Evolutionary conservation across 2,113 vertebrate species (phyloP), one percentile per base, ranked within the genome.

Genomic region (Neolamprologus fasciatus): DNA sequence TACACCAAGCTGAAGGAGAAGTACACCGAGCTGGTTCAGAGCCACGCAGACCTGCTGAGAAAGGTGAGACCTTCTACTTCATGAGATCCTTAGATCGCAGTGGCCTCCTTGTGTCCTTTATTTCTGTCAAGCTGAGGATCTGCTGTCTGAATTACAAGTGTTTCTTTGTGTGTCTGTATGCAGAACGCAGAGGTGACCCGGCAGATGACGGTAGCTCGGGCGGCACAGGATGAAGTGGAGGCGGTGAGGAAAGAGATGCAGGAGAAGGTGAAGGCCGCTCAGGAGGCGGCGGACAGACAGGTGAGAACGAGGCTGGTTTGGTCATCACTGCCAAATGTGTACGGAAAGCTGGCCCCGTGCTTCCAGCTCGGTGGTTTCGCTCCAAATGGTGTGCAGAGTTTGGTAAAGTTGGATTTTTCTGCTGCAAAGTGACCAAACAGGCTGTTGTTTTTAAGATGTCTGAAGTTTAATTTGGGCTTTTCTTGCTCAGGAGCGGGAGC

Each of bases 1-100:
- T 99, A 99, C 94, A 98, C 97, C 91, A 99, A 99, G 94, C 96
- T 99, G 47, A 99, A 99, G 94, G 98, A 99, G 95, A 99, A 99
- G 86, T 98, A 99, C 96, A 97, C 97, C 0, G 98, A 98, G 94
- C 96, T 99, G 91, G 98, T 99, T 80, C 98, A 99, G 96, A 98
- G 96, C 92, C 98, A 99, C 0, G 99, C 99, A 0, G 98, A 98
- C 89, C 97, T 99, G 82, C 96, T 99, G 90, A 97, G 99, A 76
- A 99, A 99, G 98, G 99, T 98, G 93, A 68, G 92, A 10, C 35
- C 10, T 0, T 23, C 16, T 12, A 1, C 14, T 12, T 73, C 7
- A 16, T 68, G 9, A 71, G 14, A 35, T 45, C 8, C n/a, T 21
- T 53, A 2, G 68, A 61, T 82, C 26, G 13, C 71, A 4, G 16